These are phyloP conservation scores for Pseudanteris insignis DNA, from an alignment of 2,888 invertebrate species.

Conservation along the genomic window DNA sequence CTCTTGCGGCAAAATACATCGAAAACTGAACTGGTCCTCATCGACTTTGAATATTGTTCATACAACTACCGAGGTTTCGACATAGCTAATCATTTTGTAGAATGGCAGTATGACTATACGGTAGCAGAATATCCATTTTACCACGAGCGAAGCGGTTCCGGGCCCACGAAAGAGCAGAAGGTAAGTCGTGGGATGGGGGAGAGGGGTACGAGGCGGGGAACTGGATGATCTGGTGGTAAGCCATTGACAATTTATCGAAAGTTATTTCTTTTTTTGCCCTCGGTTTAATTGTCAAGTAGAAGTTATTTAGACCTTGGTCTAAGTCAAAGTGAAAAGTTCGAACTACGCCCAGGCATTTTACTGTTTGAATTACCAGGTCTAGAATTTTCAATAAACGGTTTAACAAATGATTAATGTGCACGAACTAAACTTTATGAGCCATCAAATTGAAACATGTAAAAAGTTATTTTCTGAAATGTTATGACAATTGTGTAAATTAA, in stretches of 20 bases:
- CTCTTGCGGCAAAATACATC: conserved; percentile 69
- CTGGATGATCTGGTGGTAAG: conserved; percentile 31
- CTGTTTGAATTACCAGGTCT: too few species aligned
- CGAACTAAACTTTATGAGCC: too few species aligned
- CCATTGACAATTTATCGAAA: conserved; percentile 27
- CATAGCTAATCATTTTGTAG: conserved; percentile 93
- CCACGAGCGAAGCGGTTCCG: conserved; percentile 73
- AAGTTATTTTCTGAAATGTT: too few species aligned
- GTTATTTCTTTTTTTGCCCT: too few species aligned
- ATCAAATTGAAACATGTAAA: too few species aligned
- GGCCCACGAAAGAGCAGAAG: conserved; percentile 83
- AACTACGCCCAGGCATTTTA: too few species aligned
- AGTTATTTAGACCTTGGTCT: conserved; percentile 13
- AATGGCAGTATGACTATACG: conserved; percentile 91
- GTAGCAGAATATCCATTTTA: conserved; percentile 81
- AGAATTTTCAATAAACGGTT: too few species aligned
- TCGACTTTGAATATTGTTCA: conserved; percentile 95
- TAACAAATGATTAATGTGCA: too few species aligned
- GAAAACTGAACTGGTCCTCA: conserved; percentile 77
- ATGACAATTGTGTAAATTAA: too few species aligned
- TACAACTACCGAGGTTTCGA: conserved; percentile 95
- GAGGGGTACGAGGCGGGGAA: too few species aligned
- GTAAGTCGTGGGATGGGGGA: conserved; percentile 67
- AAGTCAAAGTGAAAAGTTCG: not conserved
- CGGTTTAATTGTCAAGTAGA: conserved; percentile 1